phyloP scores from a whole-genome alignment of 2,888 invertebrate species.

The Oscheius onirici region DNA sequence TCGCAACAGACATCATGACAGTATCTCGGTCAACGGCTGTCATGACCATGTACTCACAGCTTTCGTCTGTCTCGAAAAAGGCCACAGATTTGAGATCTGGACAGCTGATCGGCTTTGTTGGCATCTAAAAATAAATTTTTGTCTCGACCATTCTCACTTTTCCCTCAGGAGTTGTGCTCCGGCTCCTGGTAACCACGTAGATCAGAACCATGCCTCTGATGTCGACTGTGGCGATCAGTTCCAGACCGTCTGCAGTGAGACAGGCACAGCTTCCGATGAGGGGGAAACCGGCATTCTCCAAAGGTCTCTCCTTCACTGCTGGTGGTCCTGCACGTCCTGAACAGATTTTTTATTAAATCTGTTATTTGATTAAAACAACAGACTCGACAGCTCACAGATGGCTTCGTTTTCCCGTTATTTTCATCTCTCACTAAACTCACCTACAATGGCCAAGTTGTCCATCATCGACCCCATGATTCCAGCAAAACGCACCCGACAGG shows the following conservation, averaged over 20 bases:
- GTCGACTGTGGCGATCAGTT: slow-evolving; percentile 38
- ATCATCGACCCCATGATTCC: slow-evolving; percentile 30
- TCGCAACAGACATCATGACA: slow-evolving; percentile 22
- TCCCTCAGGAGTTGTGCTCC: background rate
- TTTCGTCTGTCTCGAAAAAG: slow-evolving; percentile 16
- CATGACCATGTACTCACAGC: slow-evolving; percentile 23
- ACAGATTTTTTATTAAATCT: background rate
- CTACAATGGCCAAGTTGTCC: slow-evolving; percentile 8
- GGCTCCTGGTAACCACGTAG: slow-evolving; percentile 26
- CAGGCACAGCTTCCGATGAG: slow-evolving; percentile 11
- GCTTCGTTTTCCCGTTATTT: too few relatives aligned
- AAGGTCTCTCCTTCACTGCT: slow-evolving; percentile 1
- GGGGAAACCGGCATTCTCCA: slow-evolving; percentile 23
- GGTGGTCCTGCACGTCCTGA: slow-evolving; percentile 1
- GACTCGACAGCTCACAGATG: too few relatives aligned
- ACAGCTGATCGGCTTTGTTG: background rate
- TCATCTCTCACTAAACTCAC: too few relatives aligned
- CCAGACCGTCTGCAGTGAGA: background rate
- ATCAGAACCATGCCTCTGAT: slow-evolving; percentile 35
- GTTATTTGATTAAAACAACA: too few relatives aligned
- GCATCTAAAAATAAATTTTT: background rate
- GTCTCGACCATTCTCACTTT: too few relatives aligned
- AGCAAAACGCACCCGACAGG: background rate
- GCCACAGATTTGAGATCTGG: slow-evolving; percentile 1
- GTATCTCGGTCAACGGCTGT: background rate